Conservation (phyloP, 2,113 vertebrate genomes). For the Strigops habroptila region DNA sequence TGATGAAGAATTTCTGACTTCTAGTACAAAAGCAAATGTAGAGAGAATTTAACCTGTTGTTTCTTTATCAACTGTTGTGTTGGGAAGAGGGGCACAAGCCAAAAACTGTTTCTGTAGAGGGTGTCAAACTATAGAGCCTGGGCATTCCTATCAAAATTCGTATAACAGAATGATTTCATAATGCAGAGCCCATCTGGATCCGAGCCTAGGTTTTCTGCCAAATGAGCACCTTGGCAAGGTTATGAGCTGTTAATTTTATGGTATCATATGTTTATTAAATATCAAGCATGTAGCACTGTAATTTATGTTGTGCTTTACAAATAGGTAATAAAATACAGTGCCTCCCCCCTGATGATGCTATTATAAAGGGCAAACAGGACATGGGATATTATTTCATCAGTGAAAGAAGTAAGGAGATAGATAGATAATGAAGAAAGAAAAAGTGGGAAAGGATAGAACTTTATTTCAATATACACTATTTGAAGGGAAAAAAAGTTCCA, state of each 20-base stretch:
- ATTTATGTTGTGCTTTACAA: background rate
- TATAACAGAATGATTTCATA: background rate
- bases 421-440: background rate
- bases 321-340: background rate
- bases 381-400: background rate
- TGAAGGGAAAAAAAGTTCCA: background rate
- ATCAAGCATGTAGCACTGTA: background rate
- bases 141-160: background rate
- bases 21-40: background rate
- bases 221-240: background rate
- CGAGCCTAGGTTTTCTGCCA: background rate
- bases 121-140: background rate
- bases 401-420: background rate
- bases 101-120: background rate
- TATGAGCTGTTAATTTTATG: background rate
- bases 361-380: background rate
- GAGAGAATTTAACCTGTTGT: background rate
- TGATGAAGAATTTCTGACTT: background rate
- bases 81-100: background rate
- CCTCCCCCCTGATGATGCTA: background rate
- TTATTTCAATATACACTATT: background rate
- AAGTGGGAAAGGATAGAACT: background rate
- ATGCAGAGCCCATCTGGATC: background rate
- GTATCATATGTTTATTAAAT: constrained; percentile 5
- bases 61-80: background rate